Evolutionary conservation across 1,140 invertebrate species (phyloP).

Genomic region (Temnothorax curvispinosus): DNA sequence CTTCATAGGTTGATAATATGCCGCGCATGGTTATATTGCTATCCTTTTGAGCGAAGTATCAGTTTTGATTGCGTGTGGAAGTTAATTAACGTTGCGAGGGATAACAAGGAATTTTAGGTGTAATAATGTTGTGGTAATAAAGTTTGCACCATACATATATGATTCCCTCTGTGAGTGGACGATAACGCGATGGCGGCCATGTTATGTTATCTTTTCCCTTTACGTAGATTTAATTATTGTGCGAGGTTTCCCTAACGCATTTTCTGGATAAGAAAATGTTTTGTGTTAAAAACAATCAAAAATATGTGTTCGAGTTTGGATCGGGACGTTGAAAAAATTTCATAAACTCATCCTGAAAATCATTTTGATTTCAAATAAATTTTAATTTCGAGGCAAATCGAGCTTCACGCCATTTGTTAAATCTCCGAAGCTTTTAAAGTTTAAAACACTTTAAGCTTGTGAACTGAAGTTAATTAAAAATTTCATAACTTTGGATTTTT

Average conservation of each 20-base stretch:
- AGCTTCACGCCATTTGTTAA: neutral
- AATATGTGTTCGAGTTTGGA: neutral
- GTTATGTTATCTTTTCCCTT: neutral
- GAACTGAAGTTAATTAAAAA: neutral
- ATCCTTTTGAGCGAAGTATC: neutral
- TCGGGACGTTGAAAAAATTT: neutral
- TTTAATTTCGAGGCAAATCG: neutral
- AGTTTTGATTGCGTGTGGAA: slow-evolving; percentile 31
- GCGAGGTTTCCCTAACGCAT: neutral
- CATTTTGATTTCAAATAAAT: neutral
- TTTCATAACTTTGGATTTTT: neutral
- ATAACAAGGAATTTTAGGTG: slow-evolving; percentile 30
- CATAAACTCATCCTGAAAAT: neutral
- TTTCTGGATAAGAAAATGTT: neutral
- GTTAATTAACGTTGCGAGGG: slow-evolving; percentile 34
- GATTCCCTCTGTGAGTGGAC: neutral
- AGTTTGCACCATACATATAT: slow-evolving; percentile 13
- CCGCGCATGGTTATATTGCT: neutral
- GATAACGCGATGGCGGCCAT: neutral
- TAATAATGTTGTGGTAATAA: slow-evolving; percentile 22
- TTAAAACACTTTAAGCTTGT: slow-evolving; percentile 7
- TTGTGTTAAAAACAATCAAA: neutral
- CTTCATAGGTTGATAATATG: neutral
- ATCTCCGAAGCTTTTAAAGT: neutral
- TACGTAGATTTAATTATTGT: neutral